These are phyloP conservation scores for Urocolius indicus DNA, from an alignment of 2,113 vertebrate species.

Conservation along the genomic window DNA sequence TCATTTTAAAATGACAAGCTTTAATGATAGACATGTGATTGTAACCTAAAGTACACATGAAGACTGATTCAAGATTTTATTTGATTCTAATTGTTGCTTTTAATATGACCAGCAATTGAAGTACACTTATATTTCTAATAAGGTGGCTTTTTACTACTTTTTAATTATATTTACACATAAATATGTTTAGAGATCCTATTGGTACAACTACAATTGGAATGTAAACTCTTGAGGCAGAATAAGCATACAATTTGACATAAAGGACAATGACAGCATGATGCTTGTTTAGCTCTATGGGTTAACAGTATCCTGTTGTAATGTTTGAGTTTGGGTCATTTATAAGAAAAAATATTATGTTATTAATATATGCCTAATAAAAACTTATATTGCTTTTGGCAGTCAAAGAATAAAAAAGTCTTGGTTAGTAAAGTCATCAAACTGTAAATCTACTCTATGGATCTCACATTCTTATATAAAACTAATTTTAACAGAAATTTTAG, in stretches of 20 bases:
- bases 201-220: neutral
- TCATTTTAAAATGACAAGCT: neutral
- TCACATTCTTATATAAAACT: neutral
- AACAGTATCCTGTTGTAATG: neutral
- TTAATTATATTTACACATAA: neutral
- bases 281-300: neutral
- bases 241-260: neutral
- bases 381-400: neutral
- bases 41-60: neutral
- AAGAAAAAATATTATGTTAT: neutral
- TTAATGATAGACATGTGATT: neutral
- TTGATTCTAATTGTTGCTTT: neutral
- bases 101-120: neutral
- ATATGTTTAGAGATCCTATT: neutral
- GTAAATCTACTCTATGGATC: neutral
- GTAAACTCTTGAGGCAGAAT: neutral
- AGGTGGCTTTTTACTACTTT: neutral
- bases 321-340: neutral
- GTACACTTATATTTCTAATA: neutral
- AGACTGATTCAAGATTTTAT: neutral
- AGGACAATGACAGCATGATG: neutral
- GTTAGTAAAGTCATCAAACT: neutral
- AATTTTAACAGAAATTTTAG: neutral
- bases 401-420: neutral
- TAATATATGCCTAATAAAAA: neutral